A percentile compares a stretch with the other conserved stretches of the same genome.
Evolutionary conservation across 2,113 vertebrate species (phyloP).

Genomic region (Falco punctatus): DNA sequence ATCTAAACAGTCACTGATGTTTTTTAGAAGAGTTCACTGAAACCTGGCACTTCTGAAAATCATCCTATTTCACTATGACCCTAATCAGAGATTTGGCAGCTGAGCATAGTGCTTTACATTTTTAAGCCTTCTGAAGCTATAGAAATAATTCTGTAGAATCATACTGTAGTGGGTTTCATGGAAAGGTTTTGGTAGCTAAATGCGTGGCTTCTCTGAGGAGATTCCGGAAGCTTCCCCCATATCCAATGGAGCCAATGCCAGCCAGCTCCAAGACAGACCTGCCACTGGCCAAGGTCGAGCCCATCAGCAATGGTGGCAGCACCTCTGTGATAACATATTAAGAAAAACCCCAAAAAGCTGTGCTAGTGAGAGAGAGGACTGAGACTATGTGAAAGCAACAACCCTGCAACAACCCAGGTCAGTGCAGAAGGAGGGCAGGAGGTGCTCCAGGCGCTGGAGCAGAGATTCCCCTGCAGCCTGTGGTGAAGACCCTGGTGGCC

Average conservation of each 20-base stretch:
- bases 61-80: background rate
- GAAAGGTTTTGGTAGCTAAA: too few relatives aligned
- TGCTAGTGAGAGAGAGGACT: too few relatives aligned
- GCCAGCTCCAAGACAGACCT: background rate
- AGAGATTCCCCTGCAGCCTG: too few relatives aligned
- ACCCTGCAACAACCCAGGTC: too few relatives aligned
- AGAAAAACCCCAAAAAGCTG: too few relatives aligned
- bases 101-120: accelerated
- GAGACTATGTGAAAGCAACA: too few relatives aligned
- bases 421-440: too few relatives aligned
- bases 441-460: too few relatives aligned
- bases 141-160: background rate
- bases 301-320: background rate
- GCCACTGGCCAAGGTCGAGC: background rate
- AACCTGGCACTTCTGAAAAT: background rate
- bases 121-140: background rate
- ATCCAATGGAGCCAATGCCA: background rate
- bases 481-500: too few relatives aligned
- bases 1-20: background rate
- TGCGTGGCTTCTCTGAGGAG: too few relatives aligned
- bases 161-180: background rate
- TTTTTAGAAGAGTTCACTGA: background rate
- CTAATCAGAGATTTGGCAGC: background rate
- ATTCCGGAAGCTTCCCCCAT: background rate
- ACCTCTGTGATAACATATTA: background rate